A percentile compares a stretch with the other conserved stretches of the same genome.
Evolutionary conservation across 2,113 vertebrate genomes (phyloP).

Genomic region (Pseudolaguvia tuberculata): DNA sequence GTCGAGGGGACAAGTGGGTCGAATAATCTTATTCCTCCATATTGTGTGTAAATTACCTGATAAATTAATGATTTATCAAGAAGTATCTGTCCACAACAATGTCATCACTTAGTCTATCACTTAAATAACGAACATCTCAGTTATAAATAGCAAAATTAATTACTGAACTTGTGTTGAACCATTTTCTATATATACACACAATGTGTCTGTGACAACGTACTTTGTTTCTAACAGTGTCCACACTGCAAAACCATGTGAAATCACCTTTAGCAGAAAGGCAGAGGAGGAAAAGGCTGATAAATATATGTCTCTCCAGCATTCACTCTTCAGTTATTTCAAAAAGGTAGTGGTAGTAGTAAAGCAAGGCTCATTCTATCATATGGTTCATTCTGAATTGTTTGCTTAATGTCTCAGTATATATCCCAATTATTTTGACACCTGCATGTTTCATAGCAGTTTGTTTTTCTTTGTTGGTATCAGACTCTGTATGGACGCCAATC

Average conservation of each 20-base stretch:
- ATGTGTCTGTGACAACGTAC: neutral
- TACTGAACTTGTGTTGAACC: neutral
- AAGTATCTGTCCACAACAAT: too few species aligned
- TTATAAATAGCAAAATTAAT: neutral
- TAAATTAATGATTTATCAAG: too few species aligned
- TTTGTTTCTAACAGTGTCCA: constrained; percentile 22
- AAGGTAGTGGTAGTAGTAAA: constrained; percentile 45
- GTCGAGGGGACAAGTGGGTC: constrained; percentile 75
- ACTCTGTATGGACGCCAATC: constrained; percentile 58
- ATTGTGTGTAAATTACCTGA: constrained; percentile 39
- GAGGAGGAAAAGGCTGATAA: constrained; percentile 43
- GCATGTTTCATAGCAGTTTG: neutral
- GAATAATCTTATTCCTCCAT: constrained; percentile 47
- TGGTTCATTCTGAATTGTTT: neutral
- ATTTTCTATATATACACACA: too few species aligned
- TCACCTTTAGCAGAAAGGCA: constrained; percentile 43
- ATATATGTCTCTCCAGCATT: constrained; percentile 41
- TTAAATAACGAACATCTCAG: neutral
- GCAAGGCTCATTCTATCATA: neutral
- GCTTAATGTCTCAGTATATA: neutral
- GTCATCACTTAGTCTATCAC: too few species aligned
- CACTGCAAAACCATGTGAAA: constrained; percentile 38
- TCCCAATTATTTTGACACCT: neutral
- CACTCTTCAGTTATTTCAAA: constrained; percentile 46
- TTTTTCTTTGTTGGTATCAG: constrained; percentile 58